Base-by-base conservation (phyloP, 1,140 invertebrate genomes). In the Atta texana region DNA sequence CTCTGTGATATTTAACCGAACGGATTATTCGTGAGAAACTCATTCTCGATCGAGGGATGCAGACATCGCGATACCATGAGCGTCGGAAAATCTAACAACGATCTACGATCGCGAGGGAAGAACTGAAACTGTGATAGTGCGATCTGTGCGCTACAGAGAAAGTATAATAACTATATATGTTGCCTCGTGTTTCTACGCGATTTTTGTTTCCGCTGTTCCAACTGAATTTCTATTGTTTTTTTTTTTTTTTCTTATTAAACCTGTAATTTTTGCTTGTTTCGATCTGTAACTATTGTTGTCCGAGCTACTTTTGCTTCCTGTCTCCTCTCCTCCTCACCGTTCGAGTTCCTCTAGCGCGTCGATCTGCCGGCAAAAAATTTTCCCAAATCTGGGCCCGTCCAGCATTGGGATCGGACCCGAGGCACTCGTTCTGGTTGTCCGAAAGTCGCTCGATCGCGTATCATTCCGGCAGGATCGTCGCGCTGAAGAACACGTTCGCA, bases 291-390 rank as follows among this genome's bases (percentile, higher is more conserved):
- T 77, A 85, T 77, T 77, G 63, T 39, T 86, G 74, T 34, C 85
- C 74, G 53, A 59, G 51, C 85, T 86, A 81, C 76, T 82, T 90
- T 85, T 89, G 57, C 78, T 85, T 90, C 75, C 86, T 72, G 82
- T 88, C 88, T 75, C 88, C 89, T 90, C 89, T 88, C 86, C 86
- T 90, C 88, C 86, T 90, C 88, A 87, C 63, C 76, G 69, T 12
- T 78, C 86, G 64, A 3, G 39, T 88, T 75, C 86, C 69, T n/a
- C 71, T 44, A 85, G 85, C 89, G 89, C 81, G 88, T 63, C 86
- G 87, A 90, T 90, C 78, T 44, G 86, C 75, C 85, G 84, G 61
- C 57, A 63, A 84, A 61, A 14, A 85, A 85, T 85, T 85, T 85
- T 84, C 80, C 69, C 75, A 80, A 86, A 86, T 86, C 76, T 71